These are phyloP conservation scores for Eulemur rufifrons DNA, from an alignment of 2,113 vertebrate species.

Conservation along the genomic window DNA sequence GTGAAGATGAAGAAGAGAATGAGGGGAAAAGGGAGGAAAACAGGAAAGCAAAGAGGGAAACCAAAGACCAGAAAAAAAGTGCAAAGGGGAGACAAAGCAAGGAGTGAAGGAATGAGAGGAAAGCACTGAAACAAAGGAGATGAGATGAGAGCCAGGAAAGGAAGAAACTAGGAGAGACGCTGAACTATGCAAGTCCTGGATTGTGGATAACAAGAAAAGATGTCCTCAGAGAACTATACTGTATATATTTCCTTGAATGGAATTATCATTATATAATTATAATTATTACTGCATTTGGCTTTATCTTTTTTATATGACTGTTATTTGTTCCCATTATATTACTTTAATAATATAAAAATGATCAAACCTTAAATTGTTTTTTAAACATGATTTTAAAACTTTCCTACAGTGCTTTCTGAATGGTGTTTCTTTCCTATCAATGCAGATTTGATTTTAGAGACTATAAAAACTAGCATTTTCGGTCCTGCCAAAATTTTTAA, in stretches of 20 bases:
- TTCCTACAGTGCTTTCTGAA: background rate
- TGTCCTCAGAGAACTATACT: background rate
- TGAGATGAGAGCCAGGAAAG: background rate
- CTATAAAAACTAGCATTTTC: slow-evolving; percentile 4
- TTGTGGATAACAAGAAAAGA: background rate
- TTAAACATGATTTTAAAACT: background rate
- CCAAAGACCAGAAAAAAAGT: background rate
- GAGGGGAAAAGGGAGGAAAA: background rate
- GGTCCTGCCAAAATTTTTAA: background rate
- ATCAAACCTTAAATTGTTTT: slow-evolving; percentile 18
- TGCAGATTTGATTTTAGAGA: slow-evolving; percentile 38
- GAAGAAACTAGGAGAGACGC: background rate
- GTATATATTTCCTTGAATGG: background rate
- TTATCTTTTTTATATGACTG: background rate
- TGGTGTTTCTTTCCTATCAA: slow-evolving; percentile 15
- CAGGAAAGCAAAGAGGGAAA: background rate
- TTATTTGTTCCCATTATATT: background rate
- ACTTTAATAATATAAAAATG: background rate
- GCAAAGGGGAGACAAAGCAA: background rate
- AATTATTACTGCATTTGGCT: background rate
- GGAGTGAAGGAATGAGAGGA: background rate
- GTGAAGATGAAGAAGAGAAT: background rate
- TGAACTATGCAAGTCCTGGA: background rate
- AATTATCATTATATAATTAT: background rate
- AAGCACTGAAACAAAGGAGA: background rate